A percentile compares a stretch with the other conserved stretches of the same genome.
Evolutionary conservation across 2,113 vertebrate genomes (phyloP).

Genomic region (Dipodomys ordii): DNA sequence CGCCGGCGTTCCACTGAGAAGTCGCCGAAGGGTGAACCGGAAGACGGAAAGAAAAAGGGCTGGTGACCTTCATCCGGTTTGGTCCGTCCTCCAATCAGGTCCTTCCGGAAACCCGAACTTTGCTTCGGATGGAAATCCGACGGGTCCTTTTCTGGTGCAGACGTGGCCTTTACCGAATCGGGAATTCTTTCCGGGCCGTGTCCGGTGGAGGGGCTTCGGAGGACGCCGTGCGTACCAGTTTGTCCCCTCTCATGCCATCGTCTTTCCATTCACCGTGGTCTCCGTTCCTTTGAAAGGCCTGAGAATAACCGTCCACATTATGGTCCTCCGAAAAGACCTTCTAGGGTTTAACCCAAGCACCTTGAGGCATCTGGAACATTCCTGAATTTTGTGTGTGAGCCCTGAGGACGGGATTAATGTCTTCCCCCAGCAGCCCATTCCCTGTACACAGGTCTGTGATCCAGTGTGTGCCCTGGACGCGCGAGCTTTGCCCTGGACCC

Average conservation of each 20-base stretch:
- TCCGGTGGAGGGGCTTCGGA: accelerated
- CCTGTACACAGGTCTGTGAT: neutral
- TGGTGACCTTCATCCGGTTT: conserved; percentile 37
- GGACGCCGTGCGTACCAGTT: accelerated
- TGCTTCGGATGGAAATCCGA: accelerated
- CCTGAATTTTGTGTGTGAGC: neutral
- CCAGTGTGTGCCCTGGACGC: neutral
- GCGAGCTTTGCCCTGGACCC: neutral
- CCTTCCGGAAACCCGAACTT: conserved; percentile 28
- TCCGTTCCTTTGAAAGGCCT: neutral
- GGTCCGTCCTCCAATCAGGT: conserved; percentile 1
- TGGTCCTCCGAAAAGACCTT: conserved; percentile 4
- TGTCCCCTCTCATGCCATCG: neutral
- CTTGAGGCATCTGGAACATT: no score
- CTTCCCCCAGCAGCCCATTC: neutral
- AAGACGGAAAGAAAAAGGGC: neutral
- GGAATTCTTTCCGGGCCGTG: accelerated
- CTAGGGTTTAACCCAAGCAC: neutral
- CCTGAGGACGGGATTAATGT: no score
- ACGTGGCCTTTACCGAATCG: accelerated
- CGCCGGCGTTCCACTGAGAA: accelerated
- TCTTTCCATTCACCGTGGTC: neutral
- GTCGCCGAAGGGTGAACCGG: accelerated
- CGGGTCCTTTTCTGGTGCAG: accelerated
- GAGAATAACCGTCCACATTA: neutral